Evolutionary conservation across 2,113 vertebrate genomes (phyloP).

Genomic region (Paradoxurus hermaphroditus): DNA sequence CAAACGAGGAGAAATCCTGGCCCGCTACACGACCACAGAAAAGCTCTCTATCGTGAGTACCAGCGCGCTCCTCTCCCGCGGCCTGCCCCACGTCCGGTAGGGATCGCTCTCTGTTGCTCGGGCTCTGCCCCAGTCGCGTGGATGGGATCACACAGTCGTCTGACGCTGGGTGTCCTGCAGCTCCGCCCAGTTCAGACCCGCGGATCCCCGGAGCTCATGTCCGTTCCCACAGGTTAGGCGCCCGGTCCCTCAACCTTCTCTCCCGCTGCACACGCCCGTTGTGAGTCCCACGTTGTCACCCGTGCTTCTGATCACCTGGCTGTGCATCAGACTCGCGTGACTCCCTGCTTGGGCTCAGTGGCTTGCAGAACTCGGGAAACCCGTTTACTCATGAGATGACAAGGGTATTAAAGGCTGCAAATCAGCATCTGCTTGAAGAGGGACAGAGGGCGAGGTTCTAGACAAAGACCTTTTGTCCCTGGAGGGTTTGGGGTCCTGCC

Average conservation of each 20-base stretch:
- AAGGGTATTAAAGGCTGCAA: not conserved
- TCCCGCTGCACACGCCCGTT: not conserved
- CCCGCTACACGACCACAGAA: conserved; percentile 96
- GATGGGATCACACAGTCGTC: not conserved
- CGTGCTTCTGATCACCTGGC: not conserved
- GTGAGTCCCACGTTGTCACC: not conserved
- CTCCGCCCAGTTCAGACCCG: not conserved
- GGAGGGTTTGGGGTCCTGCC: not conserved
- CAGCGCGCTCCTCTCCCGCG: accelerated
- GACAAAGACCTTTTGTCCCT: not conserved
- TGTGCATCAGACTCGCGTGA: not conserved
- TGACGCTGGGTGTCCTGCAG: accelerated
- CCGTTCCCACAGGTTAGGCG: not conserved
- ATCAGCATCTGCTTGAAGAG: not conserved
- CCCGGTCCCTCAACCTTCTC: too few species aligned
- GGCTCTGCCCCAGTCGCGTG: not conserved
- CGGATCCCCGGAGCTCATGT: not conserved
- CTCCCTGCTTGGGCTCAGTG: too few species aligned
- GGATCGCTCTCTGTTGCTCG: not conserved
- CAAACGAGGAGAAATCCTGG: conserved; percentile 95
- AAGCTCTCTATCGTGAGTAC: conserved; percentile 96
- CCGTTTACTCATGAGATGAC: not conserved
- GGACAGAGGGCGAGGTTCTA: not conserved
- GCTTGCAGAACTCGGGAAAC: not conserved
- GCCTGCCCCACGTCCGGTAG: not conserved